phyloP scores from a whole-genome alignment of 2,888 invertebrate species.

The Myathropa florea region DNA sequence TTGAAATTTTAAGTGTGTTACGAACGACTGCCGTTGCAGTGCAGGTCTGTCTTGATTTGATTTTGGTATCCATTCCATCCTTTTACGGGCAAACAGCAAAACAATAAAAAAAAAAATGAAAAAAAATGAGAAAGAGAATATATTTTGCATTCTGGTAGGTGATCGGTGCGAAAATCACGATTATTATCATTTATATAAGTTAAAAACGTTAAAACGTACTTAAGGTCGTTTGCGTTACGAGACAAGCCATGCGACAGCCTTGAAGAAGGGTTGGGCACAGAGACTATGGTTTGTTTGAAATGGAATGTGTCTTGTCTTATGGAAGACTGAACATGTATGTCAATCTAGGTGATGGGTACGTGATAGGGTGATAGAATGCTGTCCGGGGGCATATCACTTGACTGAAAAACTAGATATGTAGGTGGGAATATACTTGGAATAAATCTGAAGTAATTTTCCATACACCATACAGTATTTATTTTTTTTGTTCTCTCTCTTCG shows the following conservation, averaged over 20 bases:
- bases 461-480: not conserved
- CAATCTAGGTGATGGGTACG: constrained; percentile 45
- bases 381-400: constrained; percentile 19
- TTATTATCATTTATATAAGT: constrained; percentile 15
- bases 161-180: constrained; percentile 69
- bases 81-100: constrained; percentile 34
- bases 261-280: constrained; percentile 60
- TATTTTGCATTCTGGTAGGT: constrained; percentile 61
- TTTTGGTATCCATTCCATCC: constrained; percentile 32
- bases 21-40: constrained; percentile 34
- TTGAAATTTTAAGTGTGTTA: constrained; percentile 66
- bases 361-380: constrained; percentile 48
- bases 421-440: constrained; percentile 18
- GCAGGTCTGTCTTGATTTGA: constrained; percentile 27
- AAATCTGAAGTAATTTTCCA: not conserved
- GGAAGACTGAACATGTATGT: constrained; percentile 50
- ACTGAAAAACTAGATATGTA: constrained; percentile 39
- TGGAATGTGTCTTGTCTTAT: constrained; percentile 62
- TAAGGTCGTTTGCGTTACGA: constrained; percentile 62
- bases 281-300: constrained; percentile 18
- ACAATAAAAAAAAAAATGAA: not conserved
- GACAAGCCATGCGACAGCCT: constrained; percentile 61
- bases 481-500: not conserved
- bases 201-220: constrained; percentile 28
- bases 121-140: not conserved